Evolutionary conservation across 2,888 invertebrate genomes (phyloP).

Genomic region (Griposia aprilina): DNA sequence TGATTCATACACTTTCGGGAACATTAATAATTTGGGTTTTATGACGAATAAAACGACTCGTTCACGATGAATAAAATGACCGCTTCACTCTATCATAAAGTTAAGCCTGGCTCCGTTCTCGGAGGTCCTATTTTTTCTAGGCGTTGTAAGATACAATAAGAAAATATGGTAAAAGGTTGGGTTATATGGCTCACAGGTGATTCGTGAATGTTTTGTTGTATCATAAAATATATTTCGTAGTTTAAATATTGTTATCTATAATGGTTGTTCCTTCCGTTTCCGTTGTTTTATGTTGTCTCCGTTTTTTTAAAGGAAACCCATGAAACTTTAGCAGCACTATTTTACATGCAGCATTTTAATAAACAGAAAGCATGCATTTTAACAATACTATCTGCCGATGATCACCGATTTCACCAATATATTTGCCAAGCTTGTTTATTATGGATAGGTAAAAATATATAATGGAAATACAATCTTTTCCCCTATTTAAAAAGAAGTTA

Average conservation of each 20-base stretch:
- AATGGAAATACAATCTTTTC: too few species aligned
- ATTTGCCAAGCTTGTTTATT: not conserved
- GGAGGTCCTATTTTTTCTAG: constrained; percentile 54
- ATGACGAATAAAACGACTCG: constrained; percentile 58
- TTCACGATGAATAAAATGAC: constrained; percentile 54
- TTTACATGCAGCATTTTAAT: too few species aligned
- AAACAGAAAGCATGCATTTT: too few species aligned
- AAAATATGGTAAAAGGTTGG: constrained; percentile 60
- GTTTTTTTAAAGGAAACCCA: not conserved
- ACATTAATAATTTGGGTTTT: constrained; percentile 64
- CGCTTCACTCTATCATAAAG: constrained; percentile 48
- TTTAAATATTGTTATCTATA: constrained; percentile 39
- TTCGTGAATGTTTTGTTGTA: constrained; percentile 45
- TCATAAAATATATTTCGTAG: constrained; percentile 32
- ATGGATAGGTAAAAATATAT: not conserved
- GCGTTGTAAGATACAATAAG: constrained; percentile 53
- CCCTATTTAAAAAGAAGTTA: too few species aligned
- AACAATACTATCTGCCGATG: not conserved
- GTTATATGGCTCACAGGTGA: constrained; percentile 60
- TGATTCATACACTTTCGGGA: constrained; percentile 61
- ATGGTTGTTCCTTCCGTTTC: constrained; percentile 25
- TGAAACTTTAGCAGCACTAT: not conserved
- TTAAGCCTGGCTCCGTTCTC: constrained; percentile 40
- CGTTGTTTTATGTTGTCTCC: not conserved
- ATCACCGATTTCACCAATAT: not conserved